Evolutionary conservation across 2,797 vertebrate species (phyloP).

Genomic region (Poeciliopsis infans): DNA sequence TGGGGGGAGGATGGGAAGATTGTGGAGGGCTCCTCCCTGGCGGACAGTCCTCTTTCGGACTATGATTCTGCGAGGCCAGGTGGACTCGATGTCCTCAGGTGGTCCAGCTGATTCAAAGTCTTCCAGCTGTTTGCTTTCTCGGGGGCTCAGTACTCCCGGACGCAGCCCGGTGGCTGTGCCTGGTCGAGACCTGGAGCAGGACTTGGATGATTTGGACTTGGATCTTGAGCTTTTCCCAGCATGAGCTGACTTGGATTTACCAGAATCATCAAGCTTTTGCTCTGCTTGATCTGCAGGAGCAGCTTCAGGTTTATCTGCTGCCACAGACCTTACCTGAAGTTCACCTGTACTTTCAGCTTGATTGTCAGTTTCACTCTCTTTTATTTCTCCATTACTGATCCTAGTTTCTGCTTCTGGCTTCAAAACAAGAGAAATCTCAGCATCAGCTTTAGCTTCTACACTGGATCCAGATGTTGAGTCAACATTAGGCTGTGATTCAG

Average conservation of each 20-base stretch:
- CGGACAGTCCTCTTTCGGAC: conserved; percentile 83
- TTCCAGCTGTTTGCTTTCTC: conserved; percentile 47
- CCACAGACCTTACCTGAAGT: not conserved
- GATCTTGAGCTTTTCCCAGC: conserved; percentile 55
- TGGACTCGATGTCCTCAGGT: conserved; percentile 78
- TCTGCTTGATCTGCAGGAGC: conserved; percentile 28
- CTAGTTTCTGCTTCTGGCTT: conserved; percentile 29
- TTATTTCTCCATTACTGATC: conserved; percentile 3
- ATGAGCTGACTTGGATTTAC: conserved; percentile 32
- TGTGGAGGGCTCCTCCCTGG: conserved; percentile 83
- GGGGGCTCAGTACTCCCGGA: conserved; percentile 63
- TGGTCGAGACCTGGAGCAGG: conserved; percentile 67
- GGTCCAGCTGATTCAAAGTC: conserved; percentile 63
- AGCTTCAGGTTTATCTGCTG: conserved; percentile 27
- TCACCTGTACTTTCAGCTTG: conserved; percentile 32
- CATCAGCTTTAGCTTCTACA: conserved; percentile 33
- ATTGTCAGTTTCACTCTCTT: conserved; percentile 5
- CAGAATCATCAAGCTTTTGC: conserved; percentile 34
- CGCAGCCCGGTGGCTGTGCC: conserved; percentile 75
- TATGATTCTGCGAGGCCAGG: conserved; percentile 83
- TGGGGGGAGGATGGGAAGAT: conserved; percentile 84
- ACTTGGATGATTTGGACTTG: conserved; percentile 71
- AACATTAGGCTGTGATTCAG: conserved; percentile 29
- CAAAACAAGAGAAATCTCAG: conserved; percentile 11
- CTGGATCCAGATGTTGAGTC: conserved; percentile 20